Conservation (phyloP, 1,140 invertebrate species). For the Drosophila fuyamai region DNA sequence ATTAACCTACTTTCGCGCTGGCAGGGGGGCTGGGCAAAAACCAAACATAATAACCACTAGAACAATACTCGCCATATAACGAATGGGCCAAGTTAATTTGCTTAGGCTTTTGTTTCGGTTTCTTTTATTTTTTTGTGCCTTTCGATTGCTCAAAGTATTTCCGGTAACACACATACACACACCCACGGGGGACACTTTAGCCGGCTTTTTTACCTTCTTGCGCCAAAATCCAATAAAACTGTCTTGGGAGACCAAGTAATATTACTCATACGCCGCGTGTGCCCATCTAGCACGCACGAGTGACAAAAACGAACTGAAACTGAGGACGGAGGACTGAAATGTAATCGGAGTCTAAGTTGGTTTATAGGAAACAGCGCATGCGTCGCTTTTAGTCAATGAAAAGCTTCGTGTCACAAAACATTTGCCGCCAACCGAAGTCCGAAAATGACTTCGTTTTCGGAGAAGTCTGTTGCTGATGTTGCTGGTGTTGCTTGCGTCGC, state of each 20-base stretch:
- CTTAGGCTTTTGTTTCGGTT: slow-evolving; percentile 48
- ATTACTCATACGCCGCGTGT: slow-evolving; percentile 59
- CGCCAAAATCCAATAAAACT: slow-evolving; percentile 72
- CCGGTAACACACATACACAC: slow-evolving; percentile 34
- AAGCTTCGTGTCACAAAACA: slow-evolving; percentile 51
- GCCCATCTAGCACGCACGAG: slow-evolving; percentile 56
- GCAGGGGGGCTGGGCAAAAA: slow-evolving; percentile 35
- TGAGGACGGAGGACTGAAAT: slow-evolving; percentile 14
- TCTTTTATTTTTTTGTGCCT: slow-evolving; percentile 9
- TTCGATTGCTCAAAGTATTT: slow-evolving; percentile 54
- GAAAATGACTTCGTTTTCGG: slow-evolving; percentile 57
- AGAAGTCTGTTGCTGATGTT: slow-evolving; percentile 47
- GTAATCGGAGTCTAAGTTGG: slow-evolving; percentile 10
- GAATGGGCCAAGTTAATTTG: slow-evolving; percentile 76
- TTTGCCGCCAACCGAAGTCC: slow-evolving; percentile 60
- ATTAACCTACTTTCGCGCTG: slow-evolving; percentile 66
- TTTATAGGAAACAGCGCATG: slow-evolving; percentile 44
- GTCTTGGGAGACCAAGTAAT: slow-evolving; percentile 6
- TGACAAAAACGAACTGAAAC: slow-evolving; percentile 71
- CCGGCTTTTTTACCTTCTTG: slow-evolving; percentile 70
- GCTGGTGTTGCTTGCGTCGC: neutral
- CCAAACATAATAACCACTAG: slow-evolving; percentile 39
- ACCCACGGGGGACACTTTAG: slow-evolving; percentile 54
- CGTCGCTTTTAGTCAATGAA: slow-evolving; percentile 79
- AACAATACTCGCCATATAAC: slow-evolving; percentile 40